Conservation (phyloP, 2,888 invertebrate species). For the Bombyx huttoni region DNA sequence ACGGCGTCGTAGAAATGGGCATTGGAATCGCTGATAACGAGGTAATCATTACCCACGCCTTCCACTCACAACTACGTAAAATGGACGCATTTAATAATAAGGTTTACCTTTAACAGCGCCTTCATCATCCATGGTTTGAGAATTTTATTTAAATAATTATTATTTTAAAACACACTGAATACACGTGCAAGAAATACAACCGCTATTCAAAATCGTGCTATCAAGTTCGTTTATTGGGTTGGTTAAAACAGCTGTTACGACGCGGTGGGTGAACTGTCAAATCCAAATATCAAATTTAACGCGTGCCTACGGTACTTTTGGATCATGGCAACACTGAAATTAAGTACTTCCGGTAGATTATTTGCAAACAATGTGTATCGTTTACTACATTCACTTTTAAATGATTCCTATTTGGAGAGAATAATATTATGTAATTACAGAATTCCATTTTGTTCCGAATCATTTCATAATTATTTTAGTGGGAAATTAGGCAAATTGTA, state of each 20-base stretch:
- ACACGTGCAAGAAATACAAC: conserved; percentile 44
- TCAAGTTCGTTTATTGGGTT: conserved; percentile 24
- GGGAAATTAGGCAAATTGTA: too few species aligned
- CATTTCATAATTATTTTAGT: too few species aligned
- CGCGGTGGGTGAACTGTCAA: conserved; percentile 54
- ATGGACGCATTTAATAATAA: not conserved
- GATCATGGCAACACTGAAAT: conserved; percentile 26
- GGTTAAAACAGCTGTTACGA: conserved; percentile 62
- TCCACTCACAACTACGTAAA: not conserved
- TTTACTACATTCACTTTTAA: too few species aligned
- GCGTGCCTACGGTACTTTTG: conserved; percentile 15
- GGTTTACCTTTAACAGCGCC: conserved; percentile 16
- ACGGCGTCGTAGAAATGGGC: not conserved
- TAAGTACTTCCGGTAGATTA: conserved; percentile 16
- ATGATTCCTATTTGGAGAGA: too few species aligned
- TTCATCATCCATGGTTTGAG: conserved; percentile 43
- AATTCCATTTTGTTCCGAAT: too few species aligned
- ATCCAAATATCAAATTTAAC: conserved; percentile 29
- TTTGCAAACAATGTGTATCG: not conserved
- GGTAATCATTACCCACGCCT: conserved; percentile 4
- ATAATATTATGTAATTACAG: too few species aligned
- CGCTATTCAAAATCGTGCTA: conserved; percentile 34
- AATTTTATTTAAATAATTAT: conserved; percentile 13
- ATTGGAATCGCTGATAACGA: not conserved
- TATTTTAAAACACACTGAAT: conserved; percentile 12